Base-by-base conservation (phyloP, 92 coral and sea anemone species). In the Virgularia gustaviana region DNA sequence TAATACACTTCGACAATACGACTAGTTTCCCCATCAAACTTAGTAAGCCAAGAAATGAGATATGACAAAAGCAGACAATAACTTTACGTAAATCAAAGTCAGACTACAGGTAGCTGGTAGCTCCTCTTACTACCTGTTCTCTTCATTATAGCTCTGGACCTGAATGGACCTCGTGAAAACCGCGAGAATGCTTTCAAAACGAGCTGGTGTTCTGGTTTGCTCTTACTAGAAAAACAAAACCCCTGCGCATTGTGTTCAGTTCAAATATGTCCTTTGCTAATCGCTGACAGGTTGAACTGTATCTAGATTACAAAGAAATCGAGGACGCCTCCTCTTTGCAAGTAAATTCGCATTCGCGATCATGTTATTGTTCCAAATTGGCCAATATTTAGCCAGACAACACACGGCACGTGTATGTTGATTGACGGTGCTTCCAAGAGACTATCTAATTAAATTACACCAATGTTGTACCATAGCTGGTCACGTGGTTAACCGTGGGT, bases 101-200 rank as follows among this genome's bases (percentile, higher is more conserved):
- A n/a, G n/a, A n/a, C n/a, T n/a, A n/a, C n/a, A n/a, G n/a, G n/a
- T n/a, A n/a, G 30, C 75, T 47, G 61, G 60, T 68, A 68, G 61
- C 47, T 7, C 11, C 13, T 23, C 10, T 23, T 49, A 9, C 36
- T 27, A 36, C 15, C 52, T 63, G 9, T 52, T 15, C 49, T 22
- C 43, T 43, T 66, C 33, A 66, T 66, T 66, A n/a, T n/a, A n/a
- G n/a, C n/a, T 41, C 43, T 47, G 32, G 3, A 24, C 22, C n/a
- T 66, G 73, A 39, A 66, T 43, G 54, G 75, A 49, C 75, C 75
- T 68, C 75, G 75, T 47, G 75, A 68, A 68, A 25, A 0, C 20
- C 9, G 31, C 51, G 53, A 39, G 37, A 53, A 68, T 37, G 29
- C 27, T 43, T 68, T 30, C 31, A 44, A 49, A 49, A 53, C 53